Evolutionary conservation across 2,888 invertebrate species (phyloP).

Genomic region (Trissonchulus latispiculum): DNA sequence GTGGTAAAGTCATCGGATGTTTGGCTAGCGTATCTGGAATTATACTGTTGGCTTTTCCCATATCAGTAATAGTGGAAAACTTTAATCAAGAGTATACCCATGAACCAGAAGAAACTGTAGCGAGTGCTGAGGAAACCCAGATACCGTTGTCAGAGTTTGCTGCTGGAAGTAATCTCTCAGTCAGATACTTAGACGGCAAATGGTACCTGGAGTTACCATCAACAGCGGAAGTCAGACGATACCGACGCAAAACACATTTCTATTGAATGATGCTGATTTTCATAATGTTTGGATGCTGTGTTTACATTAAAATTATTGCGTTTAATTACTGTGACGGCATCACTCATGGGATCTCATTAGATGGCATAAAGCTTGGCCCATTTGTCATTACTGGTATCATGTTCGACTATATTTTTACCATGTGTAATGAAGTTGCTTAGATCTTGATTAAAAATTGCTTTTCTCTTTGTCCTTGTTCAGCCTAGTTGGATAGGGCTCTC

Average conservation of each 20-base stretch:
- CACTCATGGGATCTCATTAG: too few species aligned
- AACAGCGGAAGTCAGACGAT: background rate
- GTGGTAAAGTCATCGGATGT: slow-evolving; percentile 8
- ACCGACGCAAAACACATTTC: background rate
- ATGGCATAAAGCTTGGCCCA: too few species aligned
- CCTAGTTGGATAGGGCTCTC: too few species aligned
- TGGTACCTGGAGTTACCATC: slow-evolving; percentile 9
- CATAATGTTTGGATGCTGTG: too few species aligned
- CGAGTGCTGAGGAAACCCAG: background rate
- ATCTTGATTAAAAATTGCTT: too few species aligned
- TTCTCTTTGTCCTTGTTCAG: too few species aligned
- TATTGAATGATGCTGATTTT: background rate
- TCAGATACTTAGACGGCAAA: background rate
- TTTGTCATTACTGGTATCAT: too few species aligned
- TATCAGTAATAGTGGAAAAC: slow-evolving; percentile 14
- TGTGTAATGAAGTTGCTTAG: too few species aligned
- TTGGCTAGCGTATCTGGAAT: slow-evolving; percentile 13
- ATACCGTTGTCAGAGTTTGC: background rate
- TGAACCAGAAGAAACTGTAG: too few species aligned
- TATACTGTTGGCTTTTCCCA: slow-evolving; percentile 17
- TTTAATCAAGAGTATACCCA: slow-evolving; percentile 10
- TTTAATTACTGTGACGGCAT: too few species aligned
- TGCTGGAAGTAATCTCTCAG: background rate
- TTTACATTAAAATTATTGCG: too few species aligned
- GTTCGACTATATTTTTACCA: too few species aligned